These are phyloP conservation scores for Iselma pallidipennis DNA, from an alignment of 2,888 invertebrate genomes.

Conservation along the genomic window DNA sequence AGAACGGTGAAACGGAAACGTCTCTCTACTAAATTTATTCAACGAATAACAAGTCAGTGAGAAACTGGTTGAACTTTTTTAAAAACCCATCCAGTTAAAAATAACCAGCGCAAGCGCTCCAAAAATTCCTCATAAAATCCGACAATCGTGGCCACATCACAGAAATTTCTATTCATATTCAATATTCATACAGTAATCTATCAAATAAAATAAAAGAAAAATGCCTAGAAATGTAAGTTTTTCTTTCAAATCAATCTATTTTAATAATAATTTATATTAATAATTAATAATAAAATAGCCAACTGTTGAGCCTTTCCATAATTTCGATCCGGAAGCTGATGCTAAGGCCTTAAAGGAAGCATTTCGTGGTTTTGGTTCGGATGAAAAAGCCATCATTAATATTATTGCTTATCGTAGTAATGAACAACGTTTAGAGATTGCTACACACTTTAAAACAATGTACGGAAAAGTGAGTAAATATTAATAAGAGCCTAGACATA, in stretches of 20 bases:
- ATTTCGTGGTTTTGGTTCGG: constrained; percentile 57
- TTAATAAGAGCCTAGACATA: no score
- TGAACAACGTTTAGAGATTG: constrained; percentile 67
- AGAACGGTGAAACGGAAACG: no score
- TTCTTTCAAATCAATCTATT: neutral
- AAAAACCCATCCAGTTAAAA: neutral
- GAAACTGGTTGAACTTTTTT: neutral
- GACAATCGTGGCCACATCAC: neutral
- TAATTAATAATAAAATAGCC: constrained; percentile 34
- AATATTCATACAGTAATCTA: no score
- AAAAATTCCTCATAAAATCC: neutral
- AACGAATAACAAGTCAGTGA: no score
- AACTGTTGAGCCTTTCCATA: constrained; percentile 45
- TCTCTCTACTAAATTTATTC: no score
- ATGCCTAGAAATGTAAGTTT: constrained; percentile 27
- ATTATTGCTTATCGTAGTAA: constrained; percentile 68
- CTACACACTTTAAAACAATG: constrained; percentile 62
- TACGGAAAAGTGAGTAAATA: constrained; percentile 66
- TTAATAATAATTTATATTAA: neutral
- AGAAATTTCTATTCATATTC: no score
- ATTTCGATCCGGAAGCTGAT: constrained; percentile 50
- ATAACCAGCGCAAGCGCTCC: neutral
- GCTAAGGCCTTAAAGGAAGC: constrained; percentile 50
- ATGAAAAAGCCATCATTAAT: constrained; percentile 69
- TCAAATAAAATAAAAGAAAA: neutral